Evolutionary conservation across 2,888 invertebrate species (phyloP).

Genomic region (Serripes groenlandicus): DNA sequence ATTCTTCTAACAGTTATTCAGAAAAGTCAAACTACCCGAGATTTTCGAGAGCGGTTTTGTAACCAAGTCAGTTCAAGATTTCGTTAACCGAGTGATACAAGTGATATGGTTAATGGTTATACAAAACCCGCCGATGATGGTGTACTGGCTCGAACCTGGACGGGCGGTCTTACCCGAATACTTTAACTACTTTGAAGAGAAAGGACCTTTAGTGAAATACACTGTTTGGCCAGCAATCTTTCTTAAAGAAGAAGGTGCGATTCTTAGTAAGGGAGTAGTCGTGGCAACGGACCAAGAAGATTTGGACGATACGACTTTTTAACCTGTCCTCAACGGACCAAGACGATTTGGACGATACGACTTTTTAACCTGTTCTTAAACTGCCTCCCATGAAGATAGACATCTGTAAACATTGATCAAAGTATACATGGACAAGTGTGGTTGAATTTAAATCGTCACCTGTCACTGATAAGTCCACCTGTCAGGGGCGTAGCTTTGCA

Average conservation of each 20-base stretch:
- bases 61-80: constrained; percentile 36
- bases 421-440: too few relatives aligned
- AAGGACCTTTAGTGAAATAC: constrained; percentile 38
- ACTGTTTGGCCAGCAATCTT: constrained; percentile 64
- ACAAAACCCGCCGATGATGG: constrained; percentile 53
- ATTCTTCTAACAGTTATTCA: constrained; percentile 40
- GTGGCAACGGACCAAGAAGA: constrained; percentile 27
- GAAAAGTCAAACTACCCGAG: constrained; percentile 55
- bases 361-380: constrained; percentile 1
- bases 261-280: constrained; percentile 57
- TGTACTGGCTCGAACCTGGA: constrained; percentile 58
- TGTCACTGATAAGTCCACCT: too few relatives aligned
- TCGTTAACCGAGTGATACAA: constrained; percentile 45
- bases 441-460: too few relatives aligned
- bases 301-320: neutral
- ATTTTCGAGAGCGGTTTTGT: constrained; percentile 49
- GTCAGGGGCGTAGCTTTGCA: too few relatives aligned
- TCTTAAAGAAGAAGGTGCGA: constrained; percentile 44
- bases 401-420: too few relatives aligned
- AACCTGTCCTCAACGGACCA: constrained; percentile 9
- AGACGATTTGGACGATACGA: constrained; percentile 8
- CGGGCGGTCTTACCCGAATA: constrained; percentile 38
- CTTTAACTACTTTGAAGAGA: constrained; percentile 51
- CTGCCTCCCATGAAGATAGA: too few relatives aligned
- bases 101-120: constrained; percentile 59